Evolutionary conservation across 1,140 invertebrate genomes (phyloP), one percentile per base, ranked within the genome.

Genomic region (Musca vetustissima): DNA sequence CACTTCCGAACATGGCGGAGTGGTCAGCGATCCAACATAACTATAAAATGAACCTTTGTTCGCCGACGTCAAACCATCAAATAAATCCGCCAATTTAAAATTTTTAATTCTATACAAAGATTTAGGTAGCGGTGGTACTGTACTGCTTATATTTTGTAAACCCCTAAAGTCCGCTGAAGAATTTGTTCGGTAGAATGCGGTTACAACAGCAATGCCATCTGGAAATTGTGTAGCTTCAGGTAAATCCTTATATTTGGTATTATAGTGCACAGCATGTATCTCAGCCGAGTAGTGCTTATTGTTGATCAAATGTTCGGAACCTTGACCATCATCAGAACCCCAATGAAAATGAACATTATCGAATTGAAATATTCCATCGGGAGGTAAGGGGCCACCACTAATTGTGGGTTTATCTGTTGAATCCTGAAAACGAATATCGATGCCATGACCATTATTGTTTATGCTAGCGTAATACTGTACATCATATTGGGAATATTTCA

Each of bases 21-120:
- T 97, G 0, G 96, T 97, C n/a, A 97, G 83, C 4, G 94, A 97
- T 1, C 96, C 96, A 65, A 88, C 85, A 82, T 97, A 98, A 0
- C 91, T 92, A 74, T 90, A 93, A 79, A 93, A 94, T 57, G 28
- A 28, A 28, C 88, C 75, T 43, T 43, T 43, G 1, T 43, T 43
- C 0, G 79, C 75, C 15, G 86, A 75, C 68, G 90, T 84, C 59
- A 80, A 52, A 11, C 66, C 71, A 24, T 76, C 73, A 9, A 80
- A 57, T 15, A 80, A 22, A n/a, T 86, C 69, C 1, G 73, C 77
- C 0, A 80, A 73, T 13, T 70, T 75, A 1, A 79, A 59, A 4
- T 72, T 70, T 2, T 66, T 71, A 0, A 73, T 48, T 19, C 75
- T 43, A 43, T 8, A 43, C 1, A 8, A 13, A 9, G 36, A 43